Conservation (phyloP, 2,113 vertebrate genomes). For the Promerops cafer region DNA sequence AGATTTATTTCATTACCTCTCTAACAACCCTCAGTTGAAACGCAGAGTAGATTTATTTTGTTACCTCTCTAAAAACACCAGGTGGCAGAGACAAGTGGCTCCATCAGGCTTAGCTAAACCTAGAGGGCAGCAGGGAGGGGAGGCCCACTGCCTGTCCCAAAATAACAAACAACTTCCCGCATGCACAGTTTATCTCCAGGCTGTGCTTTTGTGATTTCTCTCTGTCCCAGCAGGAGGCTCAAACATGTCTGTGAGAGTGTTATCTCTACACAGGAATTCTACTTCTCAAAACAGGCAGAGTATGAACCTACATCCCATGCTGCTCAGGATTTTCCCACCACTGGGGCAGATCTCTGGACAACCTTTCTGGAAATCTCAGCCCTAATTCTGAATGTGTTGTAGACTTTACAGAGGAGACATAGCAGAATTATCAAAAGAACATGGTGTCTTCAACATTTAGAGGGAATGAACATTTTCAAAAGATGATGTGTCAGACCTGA, state of each 20-base stretch:
- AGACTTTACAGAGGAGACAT: neutral
- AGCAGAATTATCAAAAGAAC: neutral
- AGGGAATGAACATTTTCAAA: neutral
- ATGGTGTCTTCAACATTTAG: neutral
- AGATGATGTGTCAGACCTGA: neutral
- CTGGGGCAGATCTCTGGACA: neutral
- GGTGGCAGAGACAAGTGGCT: neutral
- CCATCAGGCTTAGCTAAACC: neutral
- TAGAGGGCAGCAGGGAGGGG: neutral
- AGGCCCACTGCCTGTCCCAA: neutral
- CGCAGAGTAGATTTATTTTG: neutral
- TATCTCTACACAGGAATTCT: neutral
- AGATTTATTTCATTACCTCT: neutral
- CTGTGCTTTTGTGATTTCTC: neutral
- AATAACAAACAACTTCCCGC: accelerated
- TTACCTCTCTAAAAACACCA: neutral
- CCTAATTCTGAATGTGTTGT: neutral
- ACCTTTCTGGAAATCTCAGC: neutral
- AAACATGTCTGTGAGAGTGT: no score
- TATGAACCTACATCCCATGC: neutral
- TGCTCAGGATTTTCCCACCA: neutral
- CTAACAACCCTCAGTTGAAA: neutral
- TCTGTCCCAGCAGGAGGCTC: neutral
- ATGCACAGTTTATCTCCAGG: neutral
- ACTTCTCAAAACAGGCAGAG: neutral